Percentiles rank a stretch among this genome's conserved stretches.
These are phyloP conservation scores for Ariopsis seemanni DNA, from an alignment of 2,113 vertebrate species.

Conservation along the genomic window DNA sequence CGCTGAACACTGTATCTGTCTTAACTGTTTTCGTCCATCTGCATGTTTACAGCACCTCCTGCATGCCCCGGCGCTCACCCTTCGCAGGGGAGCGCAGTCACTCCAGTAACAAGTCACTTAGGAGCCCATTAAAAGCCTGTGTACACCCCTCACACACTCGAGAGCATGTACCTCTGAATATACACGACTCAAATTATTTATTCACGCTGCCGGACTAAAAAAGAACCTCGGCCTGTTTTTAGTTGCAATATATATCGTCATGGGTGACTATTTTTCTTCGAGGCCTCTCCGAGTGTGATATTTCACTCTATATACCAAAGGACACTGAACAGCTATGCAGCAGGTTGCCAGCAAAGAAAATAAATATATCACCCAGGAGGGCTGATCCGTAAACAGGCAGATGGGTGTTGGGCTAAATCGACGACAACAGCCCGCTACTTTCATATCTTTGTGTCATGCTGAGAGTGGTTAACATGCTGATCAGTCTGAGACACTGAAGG, in stretches of 20 bases:
- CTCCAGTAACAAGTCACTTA: constrained; percentile 73
- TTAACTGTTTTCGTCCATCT: constrained; percentile 70
- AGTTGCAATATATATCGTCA: background rate
- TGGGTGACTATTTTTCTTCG: background rate
- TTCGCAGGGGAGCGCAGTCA: constrained; percentile 69
- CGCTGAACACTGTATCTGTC: constrained; percentile 57
- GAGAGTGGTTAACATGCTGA: constrained; percentile 85
- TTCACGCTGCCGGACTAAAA: background rate
- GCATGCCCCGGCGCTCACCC: constrained; percentile 61
- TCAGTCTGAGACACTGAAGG: constrained; percentile 75
- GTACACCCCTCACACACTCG: constrained; percentile 42
- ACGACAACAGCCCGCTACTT: constrained; percentile 76
- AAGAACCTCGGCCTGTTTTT: background rate
- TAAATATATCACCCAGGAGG: constrained; percentile 55
- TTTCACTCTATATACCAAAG: background rate
- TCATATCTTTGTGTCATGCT: constrained; percentile 81
- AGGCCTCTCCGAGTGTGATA: background rate
- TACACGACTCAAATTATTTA: constrained; percentile 22
- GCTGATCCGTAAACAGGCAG: constrained; percentile 61
- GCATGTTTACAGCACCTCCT: constrained; percentile 70
- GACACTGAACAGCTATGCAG: constrained; percentile 1
- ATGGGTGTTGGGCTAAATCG: constrained; percentile 75
- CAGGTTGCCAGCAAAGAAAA: constrained; percentile 38
- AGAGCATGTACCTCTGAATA: constrained; percentile 16
- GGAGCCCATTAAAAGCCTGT: constrained; percentile 74